Base-by-base conservation (phyloP, 2,797 vertebrate species). In the Gallinago nigripennis region DNA sequence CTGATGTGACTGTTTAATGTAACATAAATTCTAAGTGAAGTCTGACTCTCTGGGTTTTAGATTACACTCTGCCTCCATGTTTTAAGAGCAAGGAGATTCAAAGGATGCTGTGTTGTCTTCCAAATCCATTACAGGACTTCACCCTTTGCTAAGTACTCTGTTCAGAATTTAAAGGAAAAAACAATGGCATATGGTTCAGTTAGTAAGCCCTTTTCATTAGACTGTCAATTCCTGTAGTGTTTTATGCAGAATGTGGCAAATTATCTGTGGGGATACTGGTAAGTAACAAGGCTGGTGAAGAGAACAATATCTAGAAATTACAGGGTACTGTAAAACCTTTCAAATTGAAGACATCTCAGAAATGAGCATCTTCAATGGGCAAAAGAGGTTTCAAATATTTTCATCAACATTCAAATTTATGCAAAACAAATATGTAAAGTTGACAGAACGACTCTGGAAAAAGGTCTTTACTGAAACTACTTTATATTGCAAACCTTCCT, bases 401-500 rank as follows among this genome's bases (percentile, higher is more conserved):
- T 95, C 56, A 86, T 43, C 66, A 69, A 51, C 21, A 64, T 41
- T 90, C 76, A 94, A 83, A 73, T 86, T 95, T 92, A 73, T 1
- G 13, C 11, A 57, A 91, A 69, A 78, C 25, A 64, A 46, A 50
- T 33, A 25, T 58, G 13, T 66, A 51, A 66, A 61, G n/a, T 18
- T 60, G 72, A 66, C 12, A 76, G 25, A 86, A 61, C 8, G 78
- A 48, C 51, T 80, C 76, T 60, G 43, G 63, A 69, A 96, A 78
- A 51, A 84, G 19, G 31, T 89, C 56, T 94, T 95, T 69, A 39
- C 64, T 83, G 65, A 92, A 96, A 71, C 57, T 12, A 23, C 76
- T 66, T 87, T 82, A 85, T 91, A 87, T 69, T 94, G 27, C 73
- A 95, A 94, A 92, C n/a, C 48, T 88, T 88, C 31, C 23, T 82